phyloP scores from a whole-genome alignment of 2,888 invertebrate species.

The Zootermopsis nevadensis region DNA sequence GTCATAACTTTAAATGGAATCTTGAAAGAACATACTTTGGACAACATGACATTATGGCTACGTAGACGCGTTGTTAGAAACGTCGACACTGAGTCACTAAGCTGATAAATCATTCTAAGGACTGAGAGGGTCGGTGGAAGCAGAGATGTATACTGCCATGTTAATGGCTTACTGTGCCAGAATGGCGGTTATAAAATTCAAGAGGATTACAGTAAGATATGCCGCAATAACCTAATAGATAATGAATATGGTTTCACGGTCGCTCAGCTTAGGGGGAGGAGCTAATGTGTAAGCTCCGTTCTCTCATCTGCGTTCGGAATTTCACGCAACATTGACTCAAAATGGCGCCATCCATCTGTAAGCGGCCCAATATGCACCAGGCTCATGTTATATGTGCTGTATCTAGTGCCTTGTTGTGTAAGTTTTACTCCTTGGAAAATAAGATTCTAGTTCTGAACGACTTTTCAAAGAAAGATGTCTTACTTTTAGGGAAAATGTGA shows the following conservation, averaged over 20 bases:
- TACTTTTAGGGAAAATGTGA: not conserved
- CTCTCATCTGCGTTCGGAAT: slow-evolving; percentile 4
- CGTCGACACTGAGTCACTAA: slow-evolving; percentile 19
- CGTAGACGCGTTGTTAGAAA: not conserved
- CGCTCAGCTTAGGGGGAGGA: slow-evolving; percentile 16
- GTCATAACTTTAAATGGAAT: slow-evolving; percentile 11
- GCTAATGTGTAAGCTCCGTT: not conserved
- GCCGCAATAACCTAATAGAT: slow-evolving; percentile 20
- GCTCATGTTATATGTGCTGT: not conserved
- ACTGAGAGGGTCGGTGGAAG: not conserved
- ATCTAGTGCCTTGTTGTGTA: slow-evolving; percentile 1
- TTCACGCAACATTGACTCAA: slow-evolving; percentile 40
- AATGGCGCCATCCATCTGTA: slow-evolving; percentile 35
- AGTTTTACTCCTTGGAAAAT: not conserved
- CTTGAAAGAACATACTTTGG: slow-evolving; percentile 5
- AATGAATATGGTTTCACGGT: slow-evolving; percentile 29
- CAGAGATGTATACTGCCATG: not conserved
- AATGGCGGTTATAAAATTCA: slow-evolving; percentile 26
- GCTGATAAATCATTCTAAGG: slow-evolving; percentile 5
- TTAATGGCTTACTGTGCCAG: not conserved
- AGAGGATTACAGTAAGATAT: not conserved
- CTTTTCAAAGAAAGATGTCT: not conserved
- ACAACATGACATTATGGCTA: not conserved
- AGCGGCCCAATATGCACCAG: not conserved
- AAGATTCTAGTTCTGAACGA: not conserved